Evolutionary conservation across 2,113 vertebrate species (phyloP).

Genomic region (Scomber colias): DNA sequence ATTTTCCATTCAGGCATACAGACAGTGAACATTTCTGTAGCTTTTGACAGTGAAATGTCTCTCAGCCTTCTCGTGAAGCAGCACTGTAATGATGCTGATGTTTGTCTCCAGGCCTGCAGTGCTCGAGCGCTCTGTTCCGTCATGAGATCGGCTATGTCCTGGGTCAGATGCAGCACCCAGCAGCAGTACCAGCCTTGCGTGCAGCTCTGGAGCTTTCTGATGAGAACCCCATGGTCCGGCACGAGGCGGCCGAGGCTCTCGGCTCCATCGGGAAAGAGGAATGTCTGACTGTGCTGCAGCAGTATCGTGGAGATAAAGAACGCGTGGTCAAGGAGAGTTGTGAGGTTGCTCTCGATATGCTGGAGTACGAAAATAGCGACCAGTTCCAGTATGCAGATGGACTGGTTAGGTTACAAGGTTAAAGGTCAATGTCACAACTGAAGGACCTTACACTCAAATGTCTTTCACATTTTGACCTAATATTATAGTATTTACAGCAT

Average conservation of each 20-base stretch:
- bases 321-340: constrained; percentile 96
- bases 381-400: constrained; percentile 94
- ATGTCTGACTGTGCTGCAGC: constrained; percentile 87
- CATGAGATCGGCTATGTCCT: constrained; percentile 95
- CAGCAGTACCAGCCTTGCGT: constrained; percentile 86
- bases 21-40: neutral
- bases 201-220: constrained; percentile 73
- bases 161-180: constrained; percentile 94
- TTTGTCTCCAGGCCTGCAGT: constrained; percentile 85
- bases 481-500: neutral
- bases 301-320: constrained; percentile 84
- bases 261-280: constrained; percentile 91
- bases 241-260: constrained; percentile 95
- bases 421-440: constrained; percentile 15
- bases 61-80: neutral
- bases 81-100: neutral
- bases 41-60: too few relatives aligned
- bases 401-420: constrained; percentile 79
- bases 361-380: constrained; percentile 85
- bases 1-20: too few relatives aligned
- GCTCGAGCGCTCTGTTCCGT: constrained; percentile 91
- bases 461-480: neutral
- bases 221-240: constrained; percentile 95
- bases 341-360: constrained; percentile 95
- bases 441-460: neutral